These are phyloP conservation scores for Rotaria socialis DNA, from an alignment of 2,888 invertebrate species.

Conservation along the genomic window DNA sequence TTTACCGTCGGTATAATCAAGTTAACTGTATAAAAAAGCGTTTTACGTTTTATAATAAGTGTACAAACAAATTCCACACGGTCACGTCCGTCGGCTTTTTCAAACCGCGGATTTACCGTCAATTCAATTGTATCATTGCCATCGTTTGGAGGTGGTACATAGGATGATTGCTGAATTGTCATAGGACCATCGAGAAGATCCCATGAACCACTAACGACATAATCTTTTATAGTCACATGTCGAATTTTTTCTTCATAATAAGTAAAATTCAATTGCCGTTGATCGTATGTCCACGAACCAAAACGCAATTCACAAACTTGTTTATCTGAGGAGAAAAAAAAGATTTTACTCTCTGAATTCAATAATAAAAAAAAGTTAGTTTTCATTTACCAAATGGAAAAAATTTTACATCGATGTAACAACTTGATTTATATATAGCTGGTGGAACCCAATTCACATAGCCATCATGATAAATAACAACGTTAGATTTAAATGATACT, in stretches of 20 bases:
- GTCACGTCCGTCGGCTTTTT: not conserved
- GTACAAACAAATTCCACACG: constrained; percentile 86
- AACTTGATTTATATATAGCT: constrained; percentile 46
- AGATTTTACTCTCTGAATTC: no score
- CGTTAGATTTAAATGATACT: constrained; percentile 47
- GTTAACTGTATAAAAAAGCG: constrained; percentile 97
- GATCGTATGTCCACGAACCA: constrained; percentile 98
- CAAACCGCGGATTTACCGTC: not conserved
- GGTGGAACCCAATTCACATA: constrained; percentile 34
- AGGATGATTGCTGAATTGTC: not conserved
- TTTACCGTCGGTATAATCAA: constrained; percentile 86
- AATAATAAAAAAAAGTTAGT: no score
- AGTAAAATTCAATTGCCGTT: constrained; percentile 53
- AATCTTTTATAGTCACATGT: constrained; percentile 42
- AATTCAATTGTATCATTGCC: not conserved
- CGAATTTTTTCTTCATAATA: constrained; percentile 42
- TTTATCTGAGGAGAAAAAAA: constrained; percentile 67
- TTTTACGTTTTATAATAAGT: constrained; percentile 90
- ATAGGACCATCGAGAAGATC: constrained; percentile 29
- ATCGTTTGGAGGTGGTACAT: not conserved
- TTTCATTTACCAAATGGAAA: constrained; percentile 38
- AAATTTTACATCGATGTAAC: constrained; percentile 46
- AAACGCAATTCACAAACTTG: constrained; percentile 98
- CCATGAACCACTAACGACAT: constrained; percentile 45
- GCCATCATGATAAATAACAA: constrained; percentile 37